A percentile compares a stretch with the other conserved stretches of the same genome.
Conservation (phyloP, 2,113 vertebrate genomes). For the Colinus virginianus region DNA sequence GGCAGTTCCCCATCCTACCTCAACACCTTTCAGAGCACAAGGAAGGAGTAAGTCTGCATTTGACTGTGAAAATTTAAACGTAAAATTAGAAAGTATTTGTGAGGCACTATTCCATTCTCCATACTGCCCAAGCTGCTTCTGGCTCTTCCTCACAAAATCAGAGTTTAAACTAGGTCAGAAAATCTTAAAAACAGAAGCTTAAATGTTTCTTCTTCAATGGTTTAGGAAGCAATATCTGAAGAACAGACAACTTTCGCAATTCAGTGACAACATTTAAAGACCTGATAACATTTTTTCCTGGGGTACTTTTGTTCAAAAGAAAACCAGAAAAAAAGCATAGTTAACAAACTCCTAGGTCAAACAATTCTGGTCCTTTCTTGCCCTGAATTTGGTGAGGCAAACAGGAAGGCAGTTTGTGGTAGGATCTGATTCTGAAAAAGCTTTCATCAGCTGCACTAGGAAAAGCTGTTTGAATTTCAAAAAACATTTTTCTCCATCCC, state of each 20-base stretch:
- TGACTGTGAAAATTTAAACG: neutral
- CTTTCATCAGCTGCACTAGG: constrained; percentile 47
- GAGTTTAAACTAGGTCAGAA: neutral
- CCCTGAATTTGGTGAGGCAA: constrained; percentile 35
- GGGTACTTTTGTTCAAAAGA: neutral
- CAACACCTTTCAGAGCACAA: neutral
- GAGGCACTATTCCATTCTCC: neutral
- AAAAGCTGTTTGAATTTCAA: constrained; percentile 52
- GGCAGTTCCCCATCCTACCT: neutral
- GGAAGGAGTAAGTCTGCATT: neutral
- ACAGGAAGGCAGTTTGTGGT: constrained; percentile 24
- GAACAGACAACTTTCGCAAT: neutral
- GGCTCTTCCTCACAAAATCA: neutral
- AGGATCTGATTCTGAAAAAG: constrained; percentile 43
- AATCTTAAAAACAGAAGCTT: neutral
- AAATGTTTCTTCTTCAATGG: neutral
- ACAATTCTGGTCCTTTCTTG: constrained; percentile 7
- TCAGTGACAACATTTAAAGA: neutral
- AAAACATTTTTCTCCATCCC: constrained; percentile 13
- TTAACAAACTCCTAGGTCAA: constrained; percentile 35
- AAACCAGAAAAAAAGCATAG: neutral
- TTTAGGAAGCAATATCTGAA: neutral
- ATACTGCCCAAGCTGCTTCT: neutral
- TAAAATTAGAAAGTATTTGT: neutral
- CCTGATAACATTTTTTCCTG: neutral